Base-by-base conservation (phyloP, 2,888 invertebrate species). In the Cheilosia scutellata region DNA sequence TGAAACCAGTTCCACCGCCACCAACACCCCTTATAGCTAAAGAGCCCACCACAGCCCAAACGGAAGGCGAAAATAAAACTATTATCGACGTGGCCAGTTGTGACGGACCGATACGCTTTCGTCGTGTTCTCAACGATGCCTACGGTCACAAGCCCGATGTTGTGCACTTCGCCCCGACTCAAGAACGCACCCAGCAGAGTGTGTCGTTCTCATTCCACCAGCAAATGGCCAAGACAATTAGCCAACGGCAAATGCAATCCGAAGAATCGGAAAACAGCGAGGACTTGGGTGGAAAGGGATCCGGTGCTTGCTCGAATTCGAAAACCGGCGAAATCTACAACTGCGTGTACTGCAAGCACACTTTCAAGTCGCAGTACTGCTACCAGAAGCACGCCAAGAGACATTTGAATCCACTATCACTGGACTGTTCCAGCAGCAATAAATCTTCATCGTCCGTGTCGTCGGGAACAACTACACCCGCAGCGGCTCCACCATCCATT, bases 11-110 rank as follows among this genome's bases (percentile, higher is more conserved):
- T 27, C 53, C 87, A 47, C 49, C 87, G 13, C 60, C 71, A 16
- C 55, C 79, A 16, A 27, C 87, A 25, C 31, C 80, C 5, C 66
- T 75, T 70, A 72, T 89, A 29, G 88, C 89, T 4, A 90, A 89
- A 70, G 89, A 89, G 11, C 88, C 89, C 2, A 88, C 89, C 2
- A 88, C 89, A 71, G 87, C 88, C 6, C 72, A 58, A 63, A 13
- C 31, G n/a, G 75, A 76, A 60, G 20, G 40, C 37, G 80, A 84
- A 74, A 80, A 84, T 47, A 95, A 94, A 90, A 95, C 96, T 0
- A 95, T 97, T 1, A 93, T 97, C 82, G 97, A 98, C 92, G 94
- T 97, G n/a, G 98, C 97, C 0, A 97, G 96, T 87, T 98, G 98
- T 92, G 98, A 98, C 92, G 98, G 98, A 0, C 98, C 98, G 0